Base-by-base conservation (phyloP, 2,113 vertebrate genomes). In the Cyprinodon brontotheroides region DNA sequence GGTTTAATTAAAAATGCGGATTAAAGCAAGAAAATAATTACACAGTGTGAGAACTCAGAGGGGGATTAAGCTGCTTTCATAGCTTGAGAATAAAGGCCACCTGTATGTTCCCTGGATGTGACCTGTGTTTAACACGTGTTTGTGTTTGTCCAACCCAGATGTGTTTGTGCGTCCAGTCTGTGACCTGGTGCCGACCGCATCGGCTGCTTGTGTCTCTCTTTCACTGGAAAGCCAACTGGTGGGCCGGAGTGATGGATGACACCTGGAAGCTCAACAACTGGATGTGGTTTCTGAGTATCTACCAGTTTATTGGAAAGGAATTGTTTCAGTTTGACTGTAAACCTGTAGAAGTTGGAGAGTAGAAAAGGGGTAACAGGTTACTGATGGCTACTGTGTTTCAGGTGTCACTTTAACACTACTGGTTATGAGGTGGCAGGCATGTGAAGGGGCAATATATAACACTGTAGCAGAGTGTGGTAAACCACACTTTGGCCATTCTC, bases 231-330 rank as follows among this genome's bases (percentile, higher is more conserved):
- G 65, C 84, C 83, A 82, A 48, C 61, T 39, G 75, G 81, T 82
- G 79, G 86, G 75, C 66, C 4, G 39, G 64, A 10, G 74, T 92
- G 91, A 93, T 91, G 87, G 86, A 93, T 89, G 89, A 86, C 48
- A 76, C 83, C 89, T 91, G 77, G 86, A 85, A 89, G 91, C 73
- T 83, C 65, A 68, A 62, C 79, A 86, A 80, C 74, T 70, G 77
- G 53, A 62, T 77, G 74, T 75, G 74, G 70, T n/a, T 61, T 82
- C 72, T 74, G 60, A 78, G 67, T 62, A 72, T 74, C 76, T 78
- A 74, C 72, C 9, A 63, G 71, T 81, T 82, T 68, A 41, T 47
- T 62, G 53, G 71, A 86, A 82, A 84, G 40, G 53, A 79, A 81
- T 80, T 68, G 17, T 71, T 81, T 40, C 76, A 69, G 63, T 71